Base-by-base conservation (phyloP, 1,140 invertebrate genomes). In the Fopius arisanus region DNA sequence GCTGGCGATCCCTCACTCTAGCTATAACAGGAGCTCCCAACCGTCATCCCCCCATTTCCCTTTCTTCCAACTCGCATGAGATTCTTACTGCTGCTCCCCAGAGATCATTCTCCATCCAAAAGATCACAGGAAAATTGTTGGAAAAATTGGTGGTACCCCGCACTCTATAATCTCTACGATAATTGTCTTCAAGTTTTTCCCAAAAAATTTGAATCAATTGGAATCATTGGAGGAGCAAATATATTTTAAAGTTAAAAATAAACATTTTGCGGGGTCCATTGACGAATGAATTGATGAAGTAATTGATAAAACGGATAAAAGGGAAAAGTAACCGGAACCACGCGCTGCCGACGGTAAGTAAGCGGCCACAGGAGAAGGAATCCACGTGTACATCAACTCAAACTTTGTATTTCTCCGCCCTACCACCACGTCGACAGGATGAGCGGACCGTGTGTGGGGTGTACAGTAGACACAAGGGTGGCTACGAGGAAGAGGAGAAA, bases 381-480 rank as follows among this genome's bases (percentile, higher is more conserved):
- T 71, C 33, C 48, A 68, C 66, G 65, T 73, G 66, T 62, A 29
- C 43, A 48, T 12, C 43, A 19, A n/a, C 33, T 59, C 1, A 59
- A 59, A 59, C 14, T 59, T 65, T 21, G 37, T 16, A 28, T 31
- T 68, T 73, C 59, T 51, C 66, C 72, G 66, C 66, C 51, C 72
- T 73, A 26, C 63, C 67, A 16, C 31, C 23, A 62, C 67, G 9
- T 16, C 29, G 43, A 71, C 73, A 70, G 73, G 73, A 74, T 70
- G 72, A 73, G 29, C 26, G 43, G 33, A 62, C 54, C 21, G 12
- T n/a, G 28, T 29, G 19, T 59, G 19, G 10, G 26, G 19, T 59
- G 31, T 21, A 37, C n/a, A 68, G 33, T 37, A 37, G 70, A 83
- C 67, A 83, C 67, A 82, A 75, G 80, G 82, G 81, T 81, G 80